Evolutionary conservation across 2,888 invertebrate species (phyloP).

Genomic region (Pycnomerus fuliginosus): DNA sequence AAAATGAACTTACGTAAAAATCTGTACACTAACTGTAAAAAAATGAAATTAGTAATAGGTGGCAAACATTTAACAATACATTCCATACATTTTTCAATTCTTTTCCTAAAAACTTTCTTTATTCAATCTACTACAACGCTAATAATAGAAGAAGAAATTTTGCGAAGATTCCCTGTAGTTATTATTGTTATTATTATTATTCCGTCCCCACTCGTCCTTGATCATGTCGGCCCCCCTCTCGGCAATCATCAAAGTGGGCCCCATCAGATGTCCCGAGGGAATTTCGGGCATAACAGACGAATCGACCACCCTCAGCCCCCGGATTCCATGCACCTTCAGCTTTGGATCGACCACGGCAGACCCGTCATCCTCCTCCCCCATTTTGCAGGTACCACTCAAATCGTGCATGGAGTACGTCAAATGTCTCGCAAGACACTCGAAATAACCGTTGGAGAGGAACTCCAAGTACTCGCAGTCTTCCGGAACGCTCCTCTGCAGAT

Average conservation of each 20-base stretch:
- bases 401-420: slow-evolving; percentile 72
- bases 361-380: slow-evolving; percentile 60
- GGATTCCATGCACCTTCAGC: slow-evolving; percentile 65
- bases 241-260: slow-evolving; percentile 78
- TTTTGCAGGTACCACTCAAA: slow-evolving; percentile 66
- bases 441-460: slow-evolving; percentile 68
- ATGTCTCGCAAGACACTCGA: slow-evolving; percentile 66
- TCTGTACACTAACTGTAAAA: too few species aligned
- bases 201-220: slow-evolving; percentile 59
- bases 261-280: slow-evolving; percentile 75
- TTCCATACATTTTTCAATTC: too few species aligned
- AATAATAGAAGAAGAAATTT: too few species aligned
- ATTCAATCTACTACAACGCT: too few species aligned
- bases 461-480: slow-evolving; percentile 60
- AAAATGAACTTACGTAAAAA: too few species aligned
- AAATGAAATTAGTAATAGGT: too few species aligned
- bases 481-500: slow-evolving; percentile 61
- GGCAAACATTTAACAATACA: too few species aligned
- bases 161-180: too few species aligned
- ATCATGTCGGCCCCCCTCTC: slow-evolving; percentile 76
- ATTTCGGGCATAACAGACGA: slow-evolving; percentile 80
- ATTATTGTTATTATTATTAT: too few species aligned
- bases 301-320: slow-evolving; percentile 71
- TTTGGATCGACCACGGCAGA: slow-evolving; percentile 65
- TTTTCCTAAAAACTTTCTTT: too few species aligned